Conservation (phyloP, 2,888 invertebrate species). For the Kryphioiulus occultus region DNA sequence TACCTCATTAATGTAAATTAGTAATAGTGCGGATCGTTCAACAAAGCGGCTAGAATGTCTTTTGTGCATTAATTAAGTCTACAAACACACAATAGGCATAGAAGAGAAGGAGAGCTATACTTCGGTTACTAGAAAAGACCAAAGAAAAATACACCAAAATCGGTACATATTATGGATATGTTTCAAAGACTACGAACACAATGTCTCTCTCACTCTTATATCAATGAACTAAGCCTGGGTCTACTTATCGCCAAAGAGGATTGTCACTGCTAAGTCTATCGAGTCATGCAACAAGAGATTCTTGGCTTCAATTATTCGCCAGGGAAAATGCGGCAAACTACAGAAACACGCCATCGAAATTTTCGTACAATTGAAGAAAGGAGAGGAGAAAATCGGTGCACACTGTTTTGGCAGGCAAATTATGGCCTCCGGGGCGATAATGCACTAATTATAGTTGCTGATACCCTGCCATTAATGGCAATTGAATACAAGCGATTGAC, state of each 20-base stretch:
- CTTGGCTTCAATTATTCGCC: slow-evolving; percentile 1
- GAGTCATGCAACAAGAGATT: slow-evolving; percentile 16
- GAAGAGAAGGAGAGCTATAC: neutral
- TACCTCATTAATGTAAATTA: slow-evolving; percentile 20
- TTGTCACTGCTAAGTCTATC: neutral
- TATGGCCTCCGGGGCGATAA: neutral
- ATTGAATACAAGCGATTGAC: neutral
- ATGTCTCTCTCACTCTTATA: neutral
- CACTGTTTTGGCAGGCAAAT: neutral
- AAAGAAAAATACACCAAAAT: neutral
- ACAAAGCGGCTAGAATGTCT: slow-evolving; percentile 8
- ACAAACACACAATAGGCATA: neutral
- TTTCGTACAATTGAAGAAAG: neutral
- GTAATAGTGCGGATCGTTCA: slow-evolving; percentile 16
- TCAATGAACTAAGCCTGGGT: slow-evolving; percentile 2
- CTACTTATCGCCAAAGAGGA: slow-evolving; percentile 16
- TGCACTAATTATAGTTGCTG: neutral
- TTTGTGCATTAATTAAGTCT: slow-evolving; percentile 20
- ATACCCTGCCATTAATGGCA: neutral
- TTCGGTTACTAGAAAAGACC: neutral
- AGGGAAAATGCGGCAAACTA: neutral
- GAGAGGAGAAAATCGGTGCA: neutral
- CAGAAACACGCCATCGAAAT: neutral
- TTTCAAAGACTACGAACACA: neutral
- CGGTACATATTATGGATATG: neutral